A percentile compares a stretch with the other conserved stretches of the same genome.
These are phyloP conservation scores for Apomyelois bistriatella DNA, from an alignment of 2,888 invertebrate species.

Conservation along the genomic window DNA sequence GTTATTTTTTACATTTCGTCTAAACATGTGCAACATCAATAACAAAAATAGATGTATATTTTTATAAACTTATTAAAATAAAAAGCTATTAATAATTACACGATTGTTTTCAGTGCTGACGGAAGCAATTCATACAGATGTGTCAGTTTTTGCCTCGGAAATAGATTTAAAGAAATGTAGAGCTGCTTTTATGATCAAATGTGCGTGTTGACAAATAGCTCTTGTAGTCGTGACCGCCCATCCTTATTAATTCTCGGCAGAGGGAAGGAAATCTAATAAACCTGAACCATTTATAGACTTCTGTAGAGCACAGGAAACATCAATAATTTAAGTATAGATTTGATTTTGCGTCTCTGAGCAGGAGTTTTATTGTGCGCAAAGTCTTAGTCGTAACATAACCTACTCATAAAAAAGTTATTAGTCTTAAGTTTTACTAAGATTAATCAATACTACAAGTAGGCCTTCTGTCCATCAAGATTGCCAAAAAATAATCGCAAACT, in stretches of 20 bases:
- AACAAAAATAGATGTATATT: constrained; percentile 1
- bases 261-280: constrained; percentile 53
- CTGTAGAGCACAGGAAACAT: constrained; percentile 42
- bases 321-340: constrained; percentile 36
- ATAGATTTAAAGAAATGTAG: constrained; percentile 37
- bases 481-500: too few species aligned
- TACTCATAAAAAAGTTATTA: too few species aligned
- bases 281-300: constrained; percentile 42
- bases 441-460: too few species aligned
- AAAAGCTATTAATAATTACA: constrained; percentile 17
- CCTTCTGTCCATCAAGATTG: too few species aligned
- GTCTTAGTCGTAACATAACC: too few species aligned
- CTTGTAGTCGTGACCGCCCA: constrained; percentile 28
- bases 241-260: constrained; percentile 45
- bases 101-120: constrained; percentile 43
- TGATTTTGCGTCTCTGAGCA: not conserved
- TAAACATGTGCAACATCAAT: constrained; percentile 5
- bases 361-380: not conserved
- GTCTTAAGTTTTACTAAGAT: too few species aligned
- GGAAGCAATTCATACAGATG: constrained; percentile 52
- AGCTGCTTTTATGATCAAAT: constrained; percentile 33
- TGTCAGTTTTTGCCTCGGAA: constrained; percentile 35
- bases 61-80: constrained; percentile 1
- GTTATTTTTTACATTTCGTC: constrained; percentile 7
- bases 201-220: constrained; percentile 46